phyloP scores from a whole-genome alignment of 2,113 vertebrate genomes.

The Pitta sordida region DNA sequence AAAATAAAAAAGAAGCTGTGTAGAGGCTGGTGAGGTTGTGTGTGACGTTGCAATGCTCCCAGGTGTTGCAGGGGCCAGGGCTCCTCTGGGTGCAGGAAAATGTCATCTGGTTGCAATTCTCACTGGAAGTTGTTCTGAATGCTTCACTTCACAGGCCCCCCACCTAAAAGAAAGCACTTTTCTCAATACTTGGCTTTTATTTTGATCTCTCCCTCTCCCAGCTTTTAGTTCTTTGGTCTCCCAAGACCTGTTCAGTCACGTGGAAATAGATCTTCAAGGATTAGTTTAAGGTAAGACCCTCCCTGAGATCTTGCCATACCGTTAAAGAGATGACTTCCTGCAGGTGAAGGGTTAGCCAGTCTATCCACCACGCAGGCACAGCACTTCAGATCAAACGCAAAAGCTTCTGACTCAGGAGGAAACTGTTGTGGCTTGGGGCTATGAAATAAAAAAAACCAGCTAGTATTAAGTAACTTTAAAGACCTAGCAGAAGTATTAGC shows the following conservation, averaged over 20 bases:
- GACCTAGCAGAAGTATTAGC: background rate
- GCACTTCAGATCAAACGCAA: background rate
- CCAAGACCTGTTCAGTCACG: background rate
- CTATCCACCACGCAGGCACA: background rate
- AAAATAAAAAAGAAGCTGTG: background rate
- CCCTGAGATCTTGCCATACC: background rate
- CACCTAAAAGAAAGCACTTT: background rate
- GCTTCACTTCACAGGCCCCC: rapidly evolving
- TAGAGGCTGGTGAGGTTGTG: background rate
- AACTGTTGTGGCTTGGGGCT: background rate
- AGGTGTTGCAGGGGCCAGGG: background rate
- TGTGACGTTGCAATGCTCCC: rapidly evolving
- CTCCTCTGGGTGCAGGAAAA: background rate
- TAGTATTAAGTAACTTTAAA: background rate
- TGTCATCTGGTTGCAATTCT: background rate
- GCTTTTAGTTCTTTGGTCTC: background rate
- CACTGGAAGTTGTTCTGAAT: background rate
- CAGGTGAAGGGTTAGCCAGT: background rate
- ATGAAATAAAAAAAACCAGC: background rate
- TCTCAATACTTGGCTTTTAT: background rate
- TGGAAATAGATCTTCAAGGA: background rate
- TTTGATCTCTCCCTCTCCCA: background rate
- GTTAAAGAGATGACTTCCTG: background rate
- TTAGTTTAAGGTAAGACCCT: background rate
- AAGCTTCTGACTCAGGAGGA: background rate